Evolutionary conservation across 2,888 invertebrate species (phyloP), one percentile per base, ranked within the genome.

Genomic region (Epistrophe eligans): DNA sequence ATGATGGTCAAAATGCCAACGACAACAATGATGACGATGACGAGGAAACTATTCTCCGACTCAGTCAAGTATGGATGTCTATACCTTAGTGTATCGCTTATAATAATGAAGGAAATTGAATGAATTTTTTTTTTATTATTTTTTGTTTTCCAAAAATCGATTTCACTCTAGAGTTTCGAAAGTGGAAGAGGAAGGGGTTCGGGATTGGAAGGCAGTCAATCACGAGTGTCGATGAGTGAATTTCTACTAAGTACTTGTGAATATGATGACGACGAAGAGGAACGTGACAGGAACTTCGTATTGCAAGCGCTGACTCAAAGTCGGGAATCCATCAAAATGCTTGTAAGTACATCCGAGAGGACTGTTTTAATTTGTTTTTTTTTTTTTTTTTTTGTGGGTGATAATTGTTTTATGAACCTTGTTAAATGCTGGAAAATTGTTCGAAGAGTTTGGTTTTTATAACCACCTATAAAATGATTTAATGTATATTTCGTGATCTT

Each of bases 201-300:
- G 19, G 57, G 24, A 24, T 1, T 40, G 2, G 77, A 76, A 45
- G 52, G 48, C 62, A 64, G 70, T 50, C 77, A 57, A n/a, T 35
- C 71, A 48, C 35, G 10, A 70, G 38, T 55, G 40, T 15, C 45
- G 45, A 45, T 76, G 52, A 67, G 38, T 50, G 83, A 87, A 52
- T 60, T 76, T 24, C 45, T 79, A 4, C 48, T 74, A 19, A 70
- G 62, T n/a, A 45, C 64, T 48, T 79, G 67, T 58, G 76, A 76
- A n/a, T 88, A 82, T 70, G 84, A 88, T 24, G 88, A 89, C 10
- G 89, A 88, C 32, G 89, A 89, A 38, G 90, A 89, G 48, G 88
- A 88, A 52, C 84, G 85, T 32, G 90, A 90, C 64, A 89, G 88
- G 15, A 77, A 88, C 45, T 90, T 82, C 85, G 90, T 90, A 9